Evolutionary conservation across 2,797 vertebrate species (phyloP).

Genomic region (Glyptemys insculpta): DNA sequence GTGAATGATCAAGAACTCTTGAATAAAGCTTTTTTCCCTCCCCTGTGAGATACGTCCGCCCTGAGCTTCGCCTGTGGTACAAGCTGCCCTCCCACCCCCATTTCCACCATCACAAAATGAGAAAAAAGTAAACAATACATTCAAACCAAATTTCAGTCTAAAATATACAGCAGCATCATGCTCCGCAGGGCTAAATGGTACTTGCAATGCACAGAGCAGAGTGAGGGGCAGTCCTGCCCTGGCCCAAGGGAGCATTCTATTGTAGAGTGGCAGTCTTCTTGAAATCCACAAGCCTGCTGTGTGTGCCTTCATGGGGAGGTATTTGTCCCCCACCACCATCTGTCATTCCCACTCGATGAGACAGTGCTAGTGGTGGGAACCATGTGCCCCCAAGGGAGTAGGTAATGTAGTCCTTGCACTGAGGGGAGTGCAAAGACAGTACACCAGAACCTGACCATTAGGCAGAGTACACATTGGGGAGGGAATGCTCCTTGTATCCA

Average conservation of each 20-base stretch:
- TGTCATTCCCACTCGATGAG: background rate
- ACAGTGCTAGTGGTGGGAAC: background rate
- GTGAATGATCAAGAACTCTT: constrained; percentile 3
- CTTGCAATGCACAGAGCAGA: background rate
- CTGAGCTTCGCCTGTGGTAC: background rate
- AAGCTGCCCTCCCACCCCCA: background rate
- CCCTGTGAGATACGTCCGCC: constrained; percentile 13
- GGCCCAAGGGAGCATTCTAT: background rate
- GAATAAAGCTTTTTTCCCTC: background rate
- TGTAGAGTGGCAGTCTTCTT: background rate
- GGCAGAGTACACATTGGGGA: background rate
- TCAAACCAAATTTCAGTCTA: constrained; percentile 5
- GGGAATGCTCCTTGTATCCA: background rate
- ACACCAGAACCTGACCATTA: background rate
- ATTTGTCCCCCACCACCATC: background rate
- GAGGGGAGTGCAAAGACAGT: background rate
- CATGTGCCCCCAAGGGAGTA: background rate
- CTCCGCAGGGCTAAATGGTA: background rate
- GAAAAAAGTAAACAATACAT: background rate
- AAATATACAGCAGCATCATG: fast-evolving
- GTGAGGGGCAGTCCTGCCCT: background rate
- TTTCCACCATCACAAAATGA: background rate
- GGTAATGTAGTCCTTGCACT: background rate
- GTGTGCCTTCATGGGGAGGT: background rate
- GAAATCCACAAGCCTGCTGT: background rate